These are phyloP conservation scores for Cotesia congregata DNA, from an alignment of 2,888 invertebrate genomes.

Conservation along the genomic window DNA sequence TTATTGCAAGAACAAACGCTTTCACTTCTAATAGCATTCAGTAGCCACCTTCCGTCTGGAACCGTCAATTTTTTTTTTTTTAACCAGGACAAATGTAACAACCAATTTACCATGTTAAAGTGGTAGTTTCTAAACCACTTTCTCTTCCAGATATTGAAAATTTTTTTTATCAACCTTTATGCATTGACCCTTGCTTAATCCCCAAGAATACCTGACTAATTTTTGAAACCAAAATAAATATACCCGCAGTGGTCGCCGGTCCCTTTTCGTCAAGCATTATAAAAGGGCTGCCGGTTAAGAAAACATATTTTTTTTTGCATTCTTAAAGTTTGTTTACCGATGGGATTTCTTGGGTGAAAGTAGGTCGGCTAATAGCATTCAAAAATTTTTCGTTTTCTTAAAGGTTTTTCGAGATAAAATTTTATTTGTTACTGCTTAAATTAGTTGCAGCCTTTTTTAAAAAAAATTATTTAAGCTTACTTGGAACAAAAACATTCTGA, in stretches of 20 bases:
- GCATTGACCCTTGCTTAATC: conserved; percentile 17
- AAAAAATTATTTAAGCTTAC: no score
- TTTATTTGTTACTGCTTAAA: neutral
- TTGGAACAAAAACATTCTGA: no score
- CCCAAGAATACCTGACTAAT: conserved; percentile 18
- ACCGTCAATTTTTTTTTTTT: conserved; percentile 11
- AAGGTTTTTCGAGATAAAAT: neutral
- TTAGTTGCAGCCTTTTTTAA: neutral
- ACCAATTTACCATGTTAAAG: conserved; percentile 25
- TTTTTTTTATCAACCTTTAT: neutral
- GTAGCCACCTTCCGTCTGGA: neutral
- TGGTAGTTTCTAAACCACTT: conserved; percentile 16
- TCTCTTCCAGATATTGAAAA: conserved; percentile 25
- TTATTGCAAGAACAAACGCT: neutral
- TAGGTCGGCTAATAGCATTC: conserved; percentile 25
- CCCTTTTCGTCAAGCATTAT: conserved; percentile 3
- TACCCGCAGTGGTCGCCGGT: neutral
- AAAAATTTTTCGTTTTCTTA: neutral
- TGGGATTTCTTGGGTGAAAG: conserved; percentile 24
- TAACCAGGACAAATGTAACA: conserved; percentile 30
- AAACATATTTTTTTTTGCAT: conserved; percentile 22
- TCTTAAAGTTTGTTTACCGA: neutral
- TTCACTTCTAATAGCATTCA: conserved; percentile 12
- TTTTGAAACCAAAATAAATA: conserved; percentile 13
- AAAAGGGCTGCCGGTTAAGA: conserved; percentile 1